Conservation (phyloP, 2,113 vertebrate genomes). For the Donacobius atricapilla region DNA sequence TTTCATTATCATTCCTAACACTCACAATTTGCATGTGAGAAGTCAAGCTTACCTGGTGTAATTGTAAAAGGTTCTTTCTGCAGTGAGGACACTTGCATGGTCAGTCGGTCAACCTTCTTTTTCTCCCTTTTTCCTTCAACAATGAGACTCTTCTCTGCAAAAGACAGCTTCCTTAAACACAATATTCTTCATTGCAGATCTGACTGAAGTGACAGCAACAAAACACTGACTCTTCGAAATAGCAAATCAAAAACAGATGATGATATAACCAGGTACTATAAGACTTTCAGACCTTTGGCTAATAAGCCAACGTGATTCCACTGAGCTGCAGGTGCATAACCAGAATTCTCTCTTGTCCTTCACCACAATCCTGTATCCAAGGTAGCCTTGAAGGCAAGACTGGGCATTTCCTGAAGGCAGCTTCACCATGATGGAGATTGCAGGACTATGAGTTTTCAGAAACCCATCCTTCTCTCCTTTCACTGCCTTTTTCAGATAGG, state of each 20-base stretch:
- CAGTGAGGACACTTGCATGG: conserved; percentile 85
- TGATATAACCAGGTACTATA: not conserved
- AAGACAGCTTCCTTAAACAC: conserved; percentile 10
- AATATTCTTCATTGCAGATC: not conserved
- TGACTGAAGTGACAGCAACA: not conserved
- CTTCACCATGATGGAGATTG: accelerated
- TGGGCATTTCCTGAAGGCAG: not conserved
- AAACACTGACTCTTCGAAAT: not conserved
- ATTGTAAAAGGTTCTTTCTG: conserved; percentile 86
- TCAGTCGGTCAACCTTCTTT: conserved; percentile 89
- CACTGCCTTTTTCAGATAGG: not conserved
- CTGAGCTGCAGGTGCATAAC: not conserved
- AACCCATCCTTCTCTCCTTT: not conserved
- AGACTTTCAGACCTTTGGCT: not conserved
- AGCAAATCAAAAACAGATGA: not conserved
- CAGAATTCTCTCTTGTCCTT: not conserved
- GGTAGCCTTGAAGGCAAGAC: not conserved
- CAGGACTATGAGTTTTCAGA: not conserved
- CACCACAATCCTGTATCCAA: not conserved
- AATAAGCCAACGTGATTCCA: not conserved
- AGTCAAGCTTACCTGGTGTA: conserved; percentile 78
- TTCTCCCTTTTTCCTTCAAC: conserved; percentile 93
- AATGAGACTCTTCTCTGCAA: conserved; percentile 83
- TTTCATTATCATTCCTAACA: not conserved
- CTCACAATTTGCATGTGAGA: not conserved